These are phyloP conservation scores for Chloroceryle amazona DNA, from an alignment of 2,797 vertebrate genomes.

Conservation along the genomic window DNA sequence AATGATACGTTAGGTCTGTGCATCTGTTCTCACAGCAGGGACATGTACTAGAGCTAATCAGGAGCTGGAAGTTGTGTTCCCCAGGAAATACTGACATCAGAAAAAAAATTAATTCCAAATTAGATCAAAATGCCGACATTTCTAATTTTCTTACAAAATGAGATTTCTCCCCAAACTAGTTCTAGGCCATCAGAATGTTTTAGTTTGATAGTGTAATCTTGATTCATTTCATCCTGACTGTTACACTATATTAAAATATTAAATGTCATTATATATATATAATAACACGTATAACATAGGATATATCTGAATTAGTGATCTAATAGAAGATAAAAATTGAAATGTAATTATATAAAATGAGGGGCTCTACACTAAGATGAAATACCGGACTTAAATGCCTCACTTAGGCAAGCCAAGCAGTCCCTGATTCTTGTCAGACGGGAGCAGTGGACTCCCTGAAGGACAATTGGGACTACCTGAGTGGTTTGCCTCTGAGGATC, in stretches of 20 bases:
- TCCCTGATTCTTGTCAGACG: neutral
- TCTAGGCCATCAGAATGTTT: slow-evolving; percentile 35
- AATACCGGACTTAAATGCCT: neutral
- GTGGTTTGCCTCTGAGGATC: neutral
- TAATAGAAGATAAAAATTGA: slow-evolving; percentile 9
- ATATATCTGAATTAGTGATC: neutral
- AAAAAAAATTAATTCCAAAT: slow-evolving; percentile 70
- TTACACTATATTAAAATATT: slow-evolving; percentile 41
- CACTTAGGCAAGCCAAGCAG: neutral
- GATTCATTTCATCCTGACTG: neutral
- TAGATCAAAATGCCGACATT: slow-evolving; percentile 60
- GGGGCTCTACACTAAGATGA: neutral
- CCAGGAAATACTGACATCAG: slow-evolving; percentile 60
- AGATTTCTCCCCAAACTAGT: slow-evolving; percentile 46
- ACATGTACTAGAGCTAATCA: slow-evolving; percentile 69
- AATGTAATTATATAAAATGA: slow-evolving; percentile 14
- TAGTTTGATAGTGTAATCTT: slow-evolving; percentile 24
- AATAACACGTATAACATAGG: slow-evolving; percentile 8
- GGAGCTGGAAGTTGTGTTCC: slow-evolving; percentile 71
- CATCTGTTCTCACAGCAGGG: slow-evolving; percentile 75
- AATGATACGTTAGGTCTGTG: slow-evolving; percentile 65
- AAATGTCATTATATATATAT: slow-evolving; percentile 27
- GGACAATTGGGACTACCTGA: neutral
- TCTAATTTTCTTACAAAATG: slow-evolving; percentile 64
- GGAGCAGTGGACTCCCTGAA: neutral